These are phyloP conservation scores for Cantharis rustica DNA, from an alignment of 2,888 invertebrate genomes.

Conservation along the genomic window DNA sequence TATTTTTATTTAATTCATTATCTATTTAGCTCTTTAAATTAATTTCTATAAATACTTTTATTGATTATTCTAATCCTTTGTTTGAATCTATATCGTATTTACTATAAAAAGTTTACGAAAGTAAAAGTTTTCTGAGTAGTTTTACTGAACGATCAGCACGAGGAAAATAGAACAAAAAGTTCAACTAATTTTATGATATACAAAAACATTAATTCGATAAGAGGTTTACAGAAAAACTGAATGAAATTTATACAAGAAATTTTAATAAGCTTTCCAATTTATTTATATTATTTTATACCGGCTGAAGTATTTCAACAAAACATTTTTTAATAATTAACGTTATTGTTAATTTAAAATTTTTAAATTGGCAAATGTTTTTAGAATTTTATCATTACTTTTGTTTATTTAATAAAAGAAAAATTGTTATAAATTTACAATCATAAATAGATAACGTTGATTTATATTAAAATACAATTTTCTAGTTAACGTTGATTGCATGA, in stretches of 20 bases:
- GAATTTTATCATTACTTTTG: background rate
- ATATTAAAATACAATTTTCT: too few relatives aligned
- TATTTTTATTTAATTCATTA: background rate
- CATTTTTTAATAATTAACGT: background rate
- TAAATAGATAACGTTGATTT: too few relatives aligned
- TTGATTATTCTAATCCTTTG: background rate
- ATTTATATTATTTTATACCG: background rate
- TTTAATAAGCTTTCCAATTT: background rate
- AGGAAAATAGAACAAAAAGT: background rate
- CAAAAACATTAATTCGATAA: background rate
- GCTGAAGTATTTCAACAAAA: background rate
- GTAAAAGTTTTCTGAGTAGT: background rate
- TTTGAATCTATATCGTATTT: background rate
- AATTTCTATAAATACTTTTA: background rate
- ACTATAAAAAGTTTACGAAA: background rate
- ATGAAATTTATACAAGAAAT: background rate
- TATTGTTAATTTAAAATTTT: background rate
- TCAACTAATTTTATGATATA: background rate
- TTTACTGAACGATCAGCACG: background rate
- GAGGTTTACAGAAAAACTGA: background rate
- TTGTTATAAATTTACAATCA: too few relatives aligned
- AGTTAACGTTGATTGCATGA: too few relatives aligned
- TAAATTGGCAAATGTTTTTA: background rate
- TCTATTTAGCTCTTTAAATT: background rate
- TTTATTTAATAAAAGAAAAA: too few relatives aligned